Base-by-base conservation (phyloP, 1,140 invertebrate genomes). In the Anastatus disparis region DNA sequence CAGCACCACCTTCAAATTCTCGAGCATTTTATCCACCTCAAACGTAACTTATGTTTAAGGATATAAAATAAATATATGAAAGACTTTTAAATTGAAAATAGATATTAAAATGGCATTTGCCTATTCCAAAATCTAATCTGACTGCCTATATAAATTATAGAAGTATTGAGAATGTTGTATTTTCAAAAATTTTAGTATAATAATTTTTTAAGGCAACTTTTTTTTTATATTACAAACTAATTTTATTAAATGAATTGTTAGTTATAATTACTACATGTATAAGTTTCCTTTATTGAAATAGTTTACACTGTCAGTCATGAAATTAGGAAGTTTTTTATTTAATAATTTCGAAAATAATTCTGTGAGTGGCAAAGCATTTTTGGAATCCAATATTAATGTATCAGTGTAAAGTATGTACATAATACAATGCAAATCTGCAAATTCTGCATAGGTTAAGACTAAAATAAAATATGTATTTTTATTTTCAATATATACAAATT, bases 261-360 rank as follows among this genome's bases (percentile, higher is more conserved):
- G 40, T 56, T 56, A 52, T 61, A 66, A 55, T 50, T 22, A 61
- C 74, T 78, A 85, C 78, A 84, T 79, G 52, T 85, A 85, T 63
- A 85, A 78, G 59, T 85, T 85, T 70, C 82, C 84, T 84, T 84
- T 85, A 80, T 78, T 81, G 56, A 81, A 83, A 68, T 77, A 79
- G n/a, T 74, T 77, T 63, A 78, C 77, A 1, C 58, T 58, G 44
- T 24, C 29, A 68, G 76, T 69, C 50, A 58, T 72, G 22, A 78
- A 76, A 50, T 79, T 31, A 12, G 77, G 73, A 20, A 80, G 6
- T 40, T 52, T 59, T 72, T 72, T 74, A 31, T 78, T 74, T 26
- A 77, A 58, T 26, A 78, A 63, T n/a, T 75, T 61, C 27, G 76
- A 71, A 38, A 82, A 82, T 59, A 85, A 70, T 70, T 81, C 78